Conservation (phyloP, 2,113 vertebrate species). For the Oncorhynchus tshawytscha region DNA sequence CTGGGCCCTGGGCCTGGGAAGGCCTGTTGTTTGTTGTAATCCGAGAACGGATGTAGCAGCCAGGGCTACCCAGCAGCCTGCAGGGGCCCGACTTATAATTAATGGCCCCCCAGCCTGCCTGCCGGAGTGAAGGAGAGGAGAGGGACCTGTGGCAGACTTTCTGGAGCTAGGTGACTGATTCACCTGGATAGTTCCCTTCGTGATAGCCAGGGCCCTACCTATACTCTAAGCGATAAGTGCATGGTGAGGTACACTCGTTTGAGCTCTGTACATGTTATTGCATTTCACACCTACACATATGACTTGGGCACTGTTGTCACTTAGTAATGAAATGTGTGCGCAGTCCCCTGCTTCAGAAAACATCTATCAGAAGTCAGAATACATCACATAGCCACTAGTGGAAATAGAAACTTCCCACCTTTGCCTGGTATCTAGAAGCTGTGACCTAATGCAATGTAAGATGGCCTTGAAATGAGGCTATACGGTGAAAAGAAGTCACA, state of each 20-base stretch:
- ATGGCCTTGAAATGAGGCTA: constrained; percentile 9
- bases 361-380: background rate
- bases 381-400: background rate
- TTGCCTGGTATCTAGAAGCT: background rate
- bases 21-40: background rate
- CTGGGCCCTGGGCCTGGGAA: too few relatives aligned
- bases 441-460: background rate
- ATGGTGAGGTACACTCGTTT: too few relatives aligned
- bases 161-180: background rate
- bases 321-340: background rate
- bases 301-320: background rate
- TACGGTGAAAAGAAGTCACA: background rate
- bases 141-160: background rate
- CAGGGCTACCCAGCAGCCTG: constrained; percentile 6
- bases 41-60: background rate
- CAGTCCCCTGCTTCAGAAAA: background rate
- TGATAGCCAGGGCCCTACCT: too few relatives aligned
- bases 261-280: background rate
- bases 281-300: background rate
- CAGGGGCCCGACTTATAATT: constrained; percentile 15
- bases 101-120: constrained; percentile 7
- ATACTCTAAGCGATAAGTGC: too few relatives aligned
- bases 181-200: background rate
- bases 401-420: background rate
- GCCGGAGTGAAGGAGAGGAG: background rate